phyloP scores from a whole-genome alignment of 2,888 invertebrate genomes.

The Acanthopleura granulata region DNA sequence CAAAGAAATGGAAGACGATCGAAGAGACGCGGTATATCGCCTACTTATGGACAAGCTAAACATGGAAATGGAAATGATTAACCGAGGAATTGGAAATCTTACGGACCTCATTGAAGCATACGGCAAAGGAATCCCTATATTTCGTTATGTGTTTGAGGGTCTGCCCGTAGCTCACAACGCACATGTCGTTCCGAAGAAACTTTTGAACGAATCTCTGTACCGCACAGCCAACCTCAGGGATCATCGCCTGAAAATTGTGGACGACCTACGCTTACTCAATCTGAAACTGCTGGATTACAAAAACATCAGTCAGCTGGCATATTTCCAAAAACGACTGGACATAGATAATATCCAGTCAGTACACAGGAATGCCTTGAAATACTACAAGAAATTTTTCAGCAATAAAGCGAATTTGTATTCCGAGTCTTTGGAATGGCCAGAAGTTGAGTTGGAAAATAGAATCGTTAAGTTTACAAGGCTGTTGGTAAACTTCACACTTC shows the following conservation, averaged over 20 bases:
- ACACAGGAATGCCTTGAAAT: background rate
- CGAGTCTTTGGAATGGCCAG: slow-evolving; percentile 48
- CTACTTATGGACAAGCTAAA: slow-evolving; percentile 35
- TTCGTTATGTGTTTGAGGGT: slow-evolving; percentile 42
- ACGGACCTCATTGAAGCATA: slow-evolving; percentile 46
- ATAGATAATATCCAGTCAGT: background rate
- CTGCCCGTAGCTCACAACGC: slow-evolving; percentile 37
- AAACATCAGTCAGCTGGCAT: slow-evolving; percentile 30
- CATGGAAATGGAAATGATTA: slow-evolving; percentile 41
- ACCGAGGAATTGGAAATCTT: slow-evolving; percentile 41
- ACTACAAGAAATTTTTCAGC: background rate
- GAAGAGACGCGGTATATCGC: slow-evolving; percentile 34
- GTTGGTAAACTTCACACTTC: slow-evolving; percentile 25
- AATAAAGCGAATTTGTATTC: slow-evolving; percentile 33
- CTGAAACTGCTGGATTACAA: slow-evolving; percentile 27
- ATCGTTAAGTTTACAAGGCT: slow-evolving; percentile 27
- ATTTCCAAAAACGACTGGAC: slow-evolving; percentile 21
- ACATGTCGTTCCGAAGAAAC: slow-evolving; percentile 44
- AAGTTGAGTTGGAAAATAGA: slow-evolving; percentile 33
- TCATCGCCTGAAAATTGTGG: slow-evolving; percentile 34
- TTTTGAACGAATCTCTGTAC: slow-evolving; percentile 41
- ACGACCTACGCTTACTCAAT: slow-evolving; percentile 34
- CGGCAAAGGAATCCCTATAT: slow-evolving; percentile 45
- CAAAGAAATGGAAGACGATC: slow-evolving; percentile 18
- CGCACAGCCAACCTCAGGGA: slow-evolving; percentile 31